Evolutionary conservation across 2,797 vertebrate genomes (phyloP).

Genomic region (Naso thynnoides): DNA sequence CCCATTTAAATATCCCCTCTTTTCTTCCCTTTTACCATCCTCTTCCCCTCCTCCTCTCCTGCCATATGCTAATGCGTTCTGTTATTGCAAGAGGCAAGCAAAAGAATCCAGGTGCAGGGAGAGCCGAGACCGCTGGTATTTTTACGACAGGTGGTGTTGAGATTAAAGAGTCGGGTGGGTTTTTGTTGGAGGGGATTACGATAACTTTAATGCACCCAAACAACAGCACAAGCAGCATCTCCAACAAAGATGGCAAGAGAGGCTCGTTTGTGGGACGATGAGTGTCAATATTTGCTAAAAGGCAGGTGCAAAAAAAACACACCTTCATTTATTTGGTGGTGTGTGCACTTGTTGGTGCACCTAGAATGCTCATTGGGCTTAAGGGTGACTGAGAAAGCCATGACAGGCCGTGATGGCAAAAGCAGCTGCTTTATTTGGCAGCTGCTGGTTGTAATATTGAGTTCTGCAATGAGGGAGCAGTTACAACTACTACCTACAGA

Average conservation of each 20-base stretch:
- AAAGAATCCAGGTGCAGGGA: constrained; percentile 90
- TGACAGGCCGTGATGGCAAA: constrained; percentile 55
- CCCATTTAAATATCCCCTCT: constrained; percentile 93
- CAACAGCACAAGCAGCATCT: constrained; percentile 77
- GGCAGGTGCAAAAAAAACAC: constrained; percentile 82
- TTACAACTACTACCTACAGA: not conserved
- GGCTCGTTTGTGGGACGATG: constrained; percentile 69
- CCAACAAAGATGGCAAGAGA: constrained; percentile 57
- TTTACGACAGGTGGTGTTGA: constrained; percentile 75
- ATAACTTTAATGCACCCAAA: constrained; percentile 79
- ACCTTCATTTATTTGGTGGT: constrained; percentile 40
- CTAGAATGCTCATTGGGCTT: constrained; percentile 40
- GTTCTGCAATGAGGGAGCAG: constrained; percentile 7
- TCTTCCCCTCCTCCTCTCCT: constrained; percentile 85
- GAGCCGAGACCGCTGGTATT: constrained; percentile 82
- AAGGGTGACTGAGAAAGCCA: constrained; percentile 62
- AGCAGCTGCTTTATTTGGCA: constrained; percentile 22
- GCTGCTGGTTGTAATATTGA: not conserved
- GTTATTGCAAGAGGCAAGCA: constrained; percentile 84
- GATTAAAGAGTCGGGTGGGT: constrained; percentile 80
- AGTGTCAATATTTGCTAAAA: constrained; percentile 85
- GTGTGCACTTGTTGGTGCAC: constrained; percentile 62
- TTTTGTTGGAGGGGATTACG: constrained; percentile 90
- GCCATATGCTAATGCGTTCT: constrained; percentile 92
- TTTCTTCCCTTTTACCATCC: constrained; percentile 87